Conservation (phyloP, 2,888 invertebrate species). For the Hololepta plana region DNA sequence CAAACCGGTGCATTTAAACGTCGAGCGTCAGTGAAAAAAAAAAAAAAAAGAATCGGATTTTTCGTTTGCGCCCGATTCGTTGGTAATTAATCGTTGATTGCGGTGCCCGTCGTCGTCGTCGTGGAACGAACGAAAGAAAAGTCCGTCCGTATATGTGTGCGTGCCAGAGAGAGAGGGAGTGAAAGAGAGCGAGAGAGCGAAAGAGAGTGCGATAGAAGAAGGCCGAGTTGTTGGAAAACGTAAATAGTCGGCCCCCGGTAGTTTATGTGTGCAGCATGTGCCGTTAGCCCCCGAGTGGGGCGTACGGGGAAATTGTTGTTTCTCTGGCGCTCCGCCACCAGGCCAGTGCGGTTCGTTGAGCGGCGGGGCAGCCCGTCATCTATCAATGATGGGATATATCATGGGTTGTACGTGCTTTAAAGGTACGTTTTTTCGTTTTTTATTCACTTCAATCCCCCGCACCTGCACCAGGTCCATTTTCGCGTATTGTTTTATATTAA, state of each 20-base stretch:
- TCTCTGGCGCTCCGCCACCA: too few relatives aligned
- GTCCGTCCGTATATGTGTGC: slow-evolving; percentile 3
- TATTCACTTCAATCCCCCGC: too few relatives aligned
- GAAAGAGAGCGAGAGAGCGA: slow-evolving; percentile 2
- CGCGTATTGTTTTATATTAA: too few relatives aligned
- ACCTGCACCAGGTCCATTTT: too few relatives aligned
- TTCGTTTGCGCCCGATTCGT: too few relatives aligned
- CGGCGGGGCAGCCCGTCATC: slow-evolving; percentile 15
- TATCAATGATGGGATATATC: slow-evolving; percentile 79
- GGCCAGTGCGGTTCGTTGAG: slow-evolving; percentile 11
- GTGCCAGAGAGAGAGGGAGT: slow-evolving; percentile 2
- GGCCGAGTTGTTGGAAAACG: slow-evolving; percentile 4
- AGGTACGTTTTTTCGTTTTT: slow-evolving; percentile 34
- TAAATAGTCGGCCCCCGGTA: slow-evolving; percentile 8
- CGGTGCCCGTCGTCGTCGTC: too few relatives aligned
- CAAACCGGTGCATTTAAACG: too few relatives aligned
- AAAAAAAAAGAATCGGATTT: too few relatives aligned
- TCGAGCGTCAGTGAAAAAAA: too few relatives aligned
- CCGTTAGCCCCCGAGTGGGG: slow-evolving; percentile 12
- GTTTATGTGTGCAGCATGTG: slow-evolving; percentile 12
- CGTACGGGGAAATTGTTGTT: slow-evolving; percentile 11
- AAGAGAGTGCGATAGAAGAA: slow-evolving; percentile 5
- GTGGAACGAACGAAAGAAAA: too few relatives aligned
- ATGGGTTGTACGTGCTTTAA: slow-evolving; percentile 87
- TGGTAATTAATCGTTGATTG: too few relatives aligned